Percentiles rank a stretch among this genome's conserved stretches.
Evolutionary conservation across 2,797 vertebrate species (phyloP).

Genomic region (Setipinna tenuifilis): DNA sequence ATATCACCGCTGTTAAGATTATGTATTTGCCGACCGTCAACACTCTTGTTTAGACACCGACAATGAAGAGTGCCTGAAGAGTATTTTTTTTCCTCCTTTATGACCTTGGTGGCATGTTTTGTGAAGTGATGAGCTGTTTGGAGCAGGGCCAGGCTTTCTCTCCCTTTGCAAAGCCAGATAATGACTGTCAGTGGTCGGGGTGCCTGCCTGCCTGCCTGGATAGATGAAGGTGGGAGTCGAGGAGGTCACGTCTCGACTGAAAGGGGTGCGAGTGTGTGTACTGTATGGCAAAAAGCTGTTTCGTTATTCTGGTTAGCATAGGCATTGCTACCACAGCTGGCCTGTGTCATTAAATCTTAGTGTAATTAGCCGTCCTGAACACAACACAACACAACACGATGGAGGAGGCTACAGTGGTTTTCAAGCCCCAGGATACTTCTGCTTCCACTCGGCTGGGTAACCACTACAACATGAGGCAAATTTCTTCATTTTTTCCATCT

Average conservation of each 20-base stretch:
- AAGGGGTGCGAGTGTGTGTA: background rate
- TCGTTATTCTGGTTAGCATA: constrained; percentile 1
- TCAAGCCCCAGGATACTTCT: background rate
- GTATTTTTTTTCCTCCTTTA: background rate
- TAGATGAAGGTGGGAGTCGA: background rate
- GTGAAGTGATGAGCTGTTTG: background rate
- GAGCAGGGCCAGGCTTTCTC: background rate
- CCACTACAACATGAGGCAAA: background rate
- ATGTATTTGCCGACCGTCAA: background rate
- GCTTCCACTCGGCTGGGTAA: background rate
- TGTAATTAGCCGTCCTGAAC: background rate
- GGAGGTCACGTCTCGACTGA: background rate
- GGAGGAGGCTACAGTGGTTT: background rate
- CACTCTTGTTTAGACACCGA: background rate
- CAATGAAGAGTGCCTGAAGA: background rate
- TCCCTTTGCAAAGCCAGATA: background rate
- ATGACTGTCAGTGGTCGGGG: background rate
- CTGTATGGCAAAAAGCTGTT: background rate
- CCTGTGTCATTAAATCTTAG: background rate
- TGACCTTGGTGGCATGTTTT: background rate
- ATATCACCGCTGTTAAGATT: background rate
- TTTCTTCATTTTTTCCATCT: background rate
- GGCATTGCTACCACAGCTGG: background rate
- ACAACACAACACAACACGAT: background rate
- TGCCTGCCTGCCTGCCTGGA: background rate